These are phyloP conservation scores for Zeuzera pyrina DNA, from an alignment of 2,888 invertebrate species.

Conservation along the genomic window DNA sequence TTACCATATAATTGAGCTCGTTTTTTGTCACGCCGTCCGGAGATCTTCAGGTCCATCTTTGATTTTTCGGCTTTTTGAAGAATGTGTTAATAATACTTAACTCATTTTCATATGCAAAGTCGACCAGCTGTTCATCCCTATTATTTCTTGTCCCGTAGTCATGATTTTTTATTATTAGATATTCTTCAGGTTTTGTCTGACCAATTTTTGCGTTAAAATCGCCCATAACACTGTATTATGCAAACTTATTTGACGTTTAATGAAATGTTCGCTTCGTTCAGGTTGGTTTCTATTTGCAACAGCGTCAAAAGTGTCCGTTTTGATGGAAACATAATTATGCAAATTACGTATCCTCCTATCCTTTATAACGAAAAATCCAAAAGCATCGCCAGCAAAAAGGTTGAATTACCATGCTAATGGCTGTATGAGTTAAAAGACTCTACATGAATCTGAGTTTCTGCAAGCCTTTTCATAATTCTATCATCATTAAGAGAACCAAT, in stretches of 20 bases:
- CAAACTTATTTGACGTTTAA: too few relatives aligned
- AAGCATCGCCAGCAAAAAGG: conserved; percentile 16
- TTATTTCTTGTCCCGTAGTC: conserved; percentile 3
- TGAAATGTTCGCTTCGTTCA: too few relatives aligned
- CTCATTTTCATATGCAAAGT: conserved; percentile 2
- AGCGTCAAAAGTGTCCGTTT: too few relatives aligned
- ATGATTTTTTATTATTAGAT: not conserved
- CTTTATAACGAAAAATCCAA: conserved; percentile 33
- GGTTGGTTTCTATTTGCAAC: too few relatives aligned
- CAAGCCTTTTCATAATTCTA: too few relatives aligned
- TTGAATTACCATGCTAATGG: conserved; percentile 6
- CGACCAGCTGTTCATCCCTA: conserved; percentile 1
- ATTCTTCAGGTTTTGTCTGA: not conserved
- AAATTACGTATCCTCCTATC: conserved; percentile 26
- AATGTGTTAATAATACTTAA: conserved; percentile 3
- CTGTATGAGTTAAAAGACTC: conserved; percentile 3
- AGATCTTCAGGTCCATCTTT: conserved; percentile 7
- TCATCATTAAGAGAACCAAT: too few relatives aligned
- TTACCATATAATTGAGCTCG: not conserved
- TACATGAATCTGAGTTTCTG: too few relatives aligned
- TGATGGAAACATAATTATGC: conserved; percentile 23
- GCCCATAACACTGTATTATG: too few relatives aligned
- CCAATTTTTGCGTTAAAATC: conserved; percentile 6
- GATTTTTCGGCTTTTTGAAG: conserved; percentile 1
- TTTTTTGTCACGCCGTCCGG: conserved; percentile 2